phyloP scores from a whole-genome alignment of 2,888 invertebrate genomes.

The Acanthosepion pharaonis region DNA sequence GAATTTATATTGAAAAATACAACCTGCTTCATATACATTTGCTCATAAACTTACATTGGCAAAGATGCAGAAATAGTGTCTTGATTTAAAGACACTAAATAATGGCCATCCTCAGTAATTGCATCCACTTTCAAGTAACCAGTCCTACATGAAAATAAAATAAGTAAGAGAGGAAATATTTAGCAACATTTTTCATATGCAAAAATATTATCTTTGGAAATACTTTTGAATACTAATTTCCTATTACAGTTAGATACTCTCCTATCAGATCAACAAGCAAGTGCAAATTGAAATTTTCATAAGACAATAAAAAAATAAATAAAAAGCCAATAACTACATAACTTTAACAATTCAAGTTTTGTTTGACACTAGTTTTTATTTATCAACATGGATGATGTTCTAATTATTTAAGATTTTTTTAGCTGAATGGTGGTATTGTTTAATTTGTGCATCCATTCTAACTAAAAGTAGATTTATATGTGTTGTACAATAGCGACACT shows the following conservation, averaged over 20 bases:
- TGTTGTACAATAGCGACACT: no score
- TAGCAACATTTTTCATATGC: neutral
- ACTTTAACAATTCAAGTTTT: no score
- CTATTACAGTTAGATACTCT: neutral
- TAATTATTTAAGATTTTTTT: no score
- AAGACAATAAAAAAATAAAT: no score
- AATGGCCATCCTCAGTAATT: neutral
- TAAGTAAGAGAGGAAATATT: neutral
- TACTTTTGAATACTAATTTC: neutral
- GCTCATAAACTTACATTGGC: neutral
- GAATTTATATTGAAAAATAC: no score
- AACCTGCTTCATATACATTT: no score
- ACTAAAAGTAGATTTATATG: no score
- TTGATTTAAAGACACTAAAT: neutral
- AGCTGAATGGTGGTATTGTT: no score
- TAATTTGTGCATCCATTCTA: no score
- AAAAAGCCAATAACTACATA: no score
- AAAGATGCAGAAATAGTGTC: neutral
- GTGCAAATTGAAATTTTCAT: neutral
- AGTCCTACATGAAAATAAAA: conserved; percentile 23
- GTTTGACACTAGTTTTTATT: no score
- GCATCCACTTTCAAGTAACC: conserved; percentile 24
- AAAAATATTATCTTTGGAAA: neutral
- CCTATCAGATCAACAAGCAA: neutral
- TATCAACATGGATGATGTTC: no score